Evolutionary conservation across 2,797 vertebrate genomes (phyloP).

Genomic region (Oceanodroma leucorhoa): DNA sequence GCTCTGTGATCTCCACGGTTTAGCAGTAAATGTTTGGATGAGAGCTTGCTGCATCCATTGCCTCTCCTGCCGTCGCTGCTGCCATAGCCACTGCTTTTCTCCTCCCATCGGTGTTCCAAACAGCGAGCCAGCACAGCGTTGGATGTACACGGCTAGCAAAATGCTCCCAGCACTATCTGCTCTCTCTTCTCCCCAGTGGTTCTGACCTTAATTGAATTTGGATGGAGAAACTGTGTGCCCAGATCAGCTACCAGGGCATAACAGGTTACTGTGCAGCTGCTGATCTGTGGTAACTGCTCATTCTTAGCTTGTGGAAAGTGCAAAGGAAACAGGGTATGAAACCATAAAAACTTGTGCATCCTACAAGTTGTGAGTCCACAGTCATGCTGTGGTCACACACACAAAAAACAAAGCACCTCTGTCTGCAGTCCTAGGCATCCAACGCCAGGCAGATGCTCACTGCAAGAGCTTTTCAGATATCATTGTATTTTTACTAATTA

Average conservation of each 20-base stretch:
- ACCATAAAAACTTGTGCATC: background rate
- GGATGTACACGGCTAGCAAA: background rate
- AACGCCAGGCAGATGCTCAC: background rate
- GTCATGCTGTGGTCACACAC: background rate
- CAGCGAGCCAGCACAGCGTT: fast-evolving
- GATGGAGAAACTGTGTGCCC: background rate
- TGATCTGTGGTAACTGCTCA: background rate
- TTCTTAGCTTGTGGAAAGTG: background rate
- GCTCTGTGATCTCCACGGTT: background rate
- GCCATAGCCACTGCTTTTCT: background rate
- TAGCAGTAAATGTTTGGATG: background rate
- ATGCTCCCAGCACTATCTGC: background rate
- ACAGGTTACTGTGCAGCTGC: background rate
- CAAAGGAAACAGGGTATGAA: background rate
- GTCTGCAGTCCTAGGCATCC: background rate
- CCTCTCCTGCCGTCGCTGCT: background rate
- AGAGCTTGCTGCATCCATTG: background rate
- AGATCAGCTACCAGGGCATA: background rate
- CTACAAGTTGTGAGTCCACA: background rate
- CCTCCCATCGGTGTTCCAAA: background rate
- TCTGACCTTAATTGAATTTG: background rate
- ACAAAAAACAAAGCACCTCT: background rate
- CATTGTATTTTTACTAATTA: background rate
- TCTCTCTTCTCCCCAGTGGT: background rate
- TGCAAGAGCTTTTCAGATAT: background rate